phyloP scores from a whole-genome alignment of 2,888 invertebrate species.

The Melanophora roralis region DNA sequence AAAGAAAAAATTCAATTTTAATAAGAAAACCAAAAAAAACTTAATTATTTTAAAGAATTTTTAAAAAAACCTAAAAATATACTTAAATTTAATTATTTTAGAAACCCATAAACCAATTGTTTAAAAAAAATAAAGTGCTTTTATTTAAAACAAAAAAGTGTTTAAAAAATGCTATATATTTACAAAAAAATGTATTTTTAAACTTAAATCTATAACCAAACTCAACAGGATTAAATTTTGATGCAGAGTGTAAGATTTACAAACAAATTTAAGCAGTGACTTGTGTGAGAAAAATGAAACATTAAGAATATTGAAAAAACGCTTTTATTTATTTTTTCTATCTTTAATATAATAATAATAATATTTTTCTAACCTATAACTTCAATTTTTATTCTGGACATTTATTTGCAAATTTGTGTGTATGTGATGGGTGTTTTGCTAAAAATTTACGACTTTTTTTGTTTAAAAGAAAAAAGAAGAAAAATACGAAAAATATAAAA shows the following conservation, averaged over 20 bases:
- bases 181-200: background rate
- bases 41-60: background rate
- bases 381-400: background rate
- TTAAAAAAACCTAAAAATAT: background rate
- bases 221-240: background rate
- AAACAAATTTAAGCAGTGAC: background rate
- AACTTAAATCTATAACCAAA: background rate
- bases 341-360: background rate
- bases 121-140: background rate
- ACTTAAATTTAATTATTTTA: conserved; percentile 4
- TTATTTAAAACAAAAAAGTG: background rate
- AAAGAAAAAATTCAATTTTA: conserved; percentile 32
- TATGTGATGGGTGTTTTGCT: conserved; percentile 3
- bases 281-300: background rate
- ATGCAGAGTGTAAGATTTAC: background rate
- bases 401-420: background rate
- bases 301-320: background rate
- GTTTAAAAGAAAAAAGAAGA: background rate
- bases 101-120: conserved; percentile 1
- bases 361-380: background rate
- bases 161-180: background rate
- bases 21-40: background rate
- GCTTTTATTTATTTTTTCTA: background rate
- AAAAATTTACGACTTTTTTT: conserved; percentile 50
- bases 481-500: background rate